phyloP scores from a whole-genome alignment of 2,888 invertebrate species.

The Leptinotarsa rubiginosa region DNA sequence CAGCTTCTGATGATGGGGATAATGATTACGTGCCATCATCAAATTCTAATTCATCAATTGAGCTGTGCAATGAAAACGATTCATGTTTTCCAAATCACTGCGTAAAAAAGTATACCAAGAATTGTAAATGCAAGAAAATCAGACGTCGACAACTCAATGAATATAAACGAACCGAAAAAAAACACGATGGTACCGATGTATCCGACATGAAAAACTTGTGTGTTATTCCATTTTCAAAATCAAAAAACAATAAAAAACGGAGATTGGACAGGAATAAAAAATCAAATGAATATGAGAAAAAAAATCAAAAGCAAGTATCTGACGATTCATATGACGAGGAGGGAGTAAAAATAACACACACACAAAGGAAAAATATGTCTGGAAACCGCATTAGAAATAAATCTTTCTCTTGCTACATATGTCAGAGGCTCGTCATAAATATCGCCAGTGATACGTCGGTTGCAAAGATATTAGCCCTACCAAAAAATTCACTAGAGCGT shows the following conservation, averaged over 20 bases:
- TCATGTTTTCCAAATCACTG: neutral
- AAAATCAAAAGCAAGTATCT: neutral
- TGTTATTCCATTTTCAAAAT: neutral
- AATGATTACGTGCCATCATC: neutral
- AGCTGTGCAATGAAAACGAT: neutral
- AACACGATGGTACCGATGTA: neutral
- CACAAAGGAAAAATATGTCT: neutral
- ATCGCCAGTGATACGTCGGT: neutral
- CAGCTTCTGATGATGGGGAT: neutral
- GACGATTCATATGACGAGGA: neutral
- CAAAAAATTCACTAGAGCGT: conserved; percentile 13
- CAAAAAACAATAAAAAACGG: neutral
- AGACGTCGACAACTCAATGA: conserved; percentile 3
- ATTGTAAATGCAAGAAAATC: neutral
- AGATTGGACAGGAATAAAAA: neutral
- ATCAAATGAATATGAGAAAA: neutral
- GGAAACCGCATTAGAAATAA: neutral
- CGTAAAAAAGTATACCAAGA: neutral
- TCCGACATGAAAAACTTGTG: neutral
- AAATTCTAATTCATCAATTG: conserved; percentile 3
- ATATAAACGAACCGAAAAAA: neutral
- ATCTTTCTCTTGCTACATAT: neutral
- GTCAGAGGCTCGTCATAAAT: neutral
- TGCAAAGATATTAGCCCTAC: neutral
- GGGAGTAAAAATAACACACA: neutral